A percentile compares a stretch with the other conserved stretches of the same genome.
Conservation (phyloP, 1,140 invertebrate species). For the Papilio polytes region DNA sequence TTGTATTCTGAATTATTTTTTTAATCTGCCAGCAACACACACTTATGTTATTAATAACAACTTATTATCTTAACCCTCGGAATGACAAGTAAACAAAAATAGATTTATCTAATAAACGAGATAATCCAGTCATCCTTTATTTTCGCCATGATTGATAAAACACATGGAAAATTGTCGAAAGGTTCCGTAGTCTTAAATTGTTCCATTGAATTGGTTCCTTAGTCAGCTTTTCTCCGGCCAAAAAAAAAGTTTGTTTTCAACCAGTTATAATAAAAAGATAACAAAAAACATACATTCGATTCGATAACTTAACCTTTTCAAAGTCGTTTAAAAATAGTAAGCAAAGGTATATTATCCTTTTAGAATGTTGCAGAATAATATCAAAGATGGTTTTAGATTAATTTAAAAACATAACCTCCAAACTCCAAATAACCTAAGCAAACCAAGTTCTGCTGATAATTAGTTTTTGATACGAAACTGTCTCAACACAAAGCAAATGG, state of each 20-base stretch:
- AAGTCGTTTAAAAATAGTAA: too few species aligned
- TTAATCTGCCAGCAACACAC: neutral
- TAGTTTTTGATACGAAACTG: neutral
- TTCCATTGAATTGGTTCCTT: neutral
- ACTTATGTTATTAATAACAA: constrained; percentile 1
- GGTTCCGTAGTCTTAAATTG: constrained; percentile 8
- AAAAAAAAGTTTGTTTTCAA: neutral
- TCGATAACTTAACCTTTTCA: too few species aligned
- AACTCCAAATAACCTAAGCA: neutral
- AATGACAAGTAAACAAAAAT: constrained; percentile 38
- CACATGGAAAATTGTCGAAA: neutral
- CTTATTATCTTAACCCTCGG: constrained; percentile 20
- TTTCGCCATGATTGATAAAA: constrained; percentile 34
- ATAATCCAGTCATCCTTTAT: constrained; percentile 38
- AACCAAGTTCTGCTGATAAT: neutral
- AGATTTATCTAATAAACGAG: constrained; percentile 38
- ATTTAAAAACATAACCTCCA: too few species aligned
- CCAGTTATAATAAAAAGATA: neutral
- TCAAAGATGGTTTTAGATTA: neutral
- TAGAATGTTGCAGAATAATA: neutral
- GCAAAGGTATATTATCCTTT: neutral
- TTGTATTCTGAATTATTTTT: neutral
- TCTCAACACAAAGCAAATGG: neutral
- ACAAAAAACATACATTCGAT: too few species aligned
- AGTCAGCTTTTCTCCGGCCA: too few species aligned